Conservation (phyloP, 2,888 invertebrate genomes). For the Chrysolina oricalcia region DNA sequence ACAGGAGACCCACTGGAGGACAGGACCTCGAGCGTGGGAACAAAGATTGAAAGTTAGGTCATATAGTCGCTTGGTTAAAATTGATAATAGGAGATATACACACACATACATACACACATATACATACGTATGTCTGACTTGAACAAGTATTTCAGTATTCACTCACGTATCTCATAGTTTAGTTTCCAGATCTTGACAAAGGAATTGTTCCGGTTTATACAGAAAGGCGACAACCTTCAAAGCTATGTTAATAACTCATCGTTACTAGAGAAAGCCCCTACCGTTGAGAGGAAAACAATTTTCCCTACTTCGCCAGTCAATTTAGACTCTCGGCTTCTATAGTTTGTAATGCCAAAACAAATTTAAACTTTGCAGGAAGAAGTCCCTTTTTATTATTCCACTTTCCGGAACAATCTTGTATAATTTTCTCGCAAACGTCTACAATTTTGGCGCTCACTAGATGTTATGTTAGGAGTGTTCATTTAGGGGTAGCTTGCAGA, state of each 20-base stretch:
- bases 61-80: no score
- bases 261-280: slow-evolving; percentile 5
- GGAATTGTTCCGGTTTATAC: background rate
- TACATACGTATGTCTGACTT: no score
- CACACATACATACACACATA: no score
- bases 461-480: slow-evolving; percentile 31
- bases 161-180: background rate
- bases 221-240: background rate
- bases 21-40: no score
- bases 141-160: background rate
- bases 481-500: slow-evolving; percentile 12
- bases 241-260: slow-evolving; percentile 5
- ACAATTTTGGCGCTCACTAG: slow-evolving; percentile 49
- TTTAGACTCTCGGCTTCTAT: slow-evolving; percentile 36
- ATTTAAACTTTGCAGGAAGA: slow-evolving; percentile 43
- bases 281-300: slow-evolving; percentile 32
- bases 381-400: slow-evolving; percentile 46
- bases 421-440: slow-evolving; percentile 56
- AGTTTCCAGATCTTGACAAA: background rate
- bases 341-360: slow-evolving; percentile 45
- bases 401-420: slow-evolving; percentile 53
- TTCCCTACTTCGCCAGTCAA: slow-evolving; percentile 38
- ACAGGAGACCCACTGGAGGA: no score
- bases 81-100: no score
- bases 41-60: no score